Evolutionary conservation across 1,140 invertebrate species (phyloP), one percentile per base, ranked within the genome.

Genomic region (Drosophila micromelanica): DNA sequence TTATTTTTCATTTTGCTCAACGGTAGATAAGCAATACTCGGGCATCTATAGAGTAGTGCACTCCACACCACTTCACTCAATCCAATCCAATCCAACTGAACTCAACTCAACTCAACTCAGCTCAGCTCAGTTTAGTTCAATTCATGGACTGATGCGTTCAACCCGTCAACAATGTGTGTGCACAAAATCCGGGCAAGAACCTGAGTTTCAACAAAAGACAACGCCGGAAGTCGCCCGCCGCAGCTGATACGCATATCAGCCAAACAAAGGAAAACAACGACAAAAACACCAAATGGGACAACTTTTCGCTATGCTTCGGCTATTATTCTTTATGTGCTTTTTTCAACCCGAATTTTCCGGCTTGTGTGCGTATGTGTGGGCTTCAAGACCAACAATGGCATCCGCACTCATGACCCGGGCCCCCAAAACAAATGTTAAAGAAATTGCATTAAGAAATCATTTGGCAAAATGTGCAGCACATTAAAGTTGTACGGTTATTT

Each of bases 391-490:
- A 84, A 84, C 80, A 84, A 85, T 72, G 43, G 72, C 72, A 51
- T 65, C 51, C 56, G 65, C 42, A 38, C 72, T 49, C 64, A 59
- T 65, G 57, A 76, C 56, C 42, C 51, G 48, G n/a, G 59, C 45
- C 54, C n/a, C n/a, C n/a, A n/a, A 30, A 69, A 76, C 65, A 46
- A 57, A 56, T 1, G 11, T 30, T 27, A 49, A 42, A 13, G 74
- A 76, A 86, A 86, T 86, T 86, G 82, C 82, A 87, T 86, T 86
- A 86, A 78, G 82, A 86, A 86, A 86, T 87, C 81, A 86, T 86
- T 87, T 82, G 73, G 60, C 64, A 48, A 78, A 75, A 73, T 68
- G 35, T 68, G 70, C 63, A 63, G 37, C 68, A 13, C 61, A 38
- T 67, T 40, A 20, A 40, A 65, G 37, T 45, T 64, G 43, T 48